Evolutionary conservation across 2,888 invertebrate species (phyloP).

Genomic region (Pachydiplax longipennis): DNA sequence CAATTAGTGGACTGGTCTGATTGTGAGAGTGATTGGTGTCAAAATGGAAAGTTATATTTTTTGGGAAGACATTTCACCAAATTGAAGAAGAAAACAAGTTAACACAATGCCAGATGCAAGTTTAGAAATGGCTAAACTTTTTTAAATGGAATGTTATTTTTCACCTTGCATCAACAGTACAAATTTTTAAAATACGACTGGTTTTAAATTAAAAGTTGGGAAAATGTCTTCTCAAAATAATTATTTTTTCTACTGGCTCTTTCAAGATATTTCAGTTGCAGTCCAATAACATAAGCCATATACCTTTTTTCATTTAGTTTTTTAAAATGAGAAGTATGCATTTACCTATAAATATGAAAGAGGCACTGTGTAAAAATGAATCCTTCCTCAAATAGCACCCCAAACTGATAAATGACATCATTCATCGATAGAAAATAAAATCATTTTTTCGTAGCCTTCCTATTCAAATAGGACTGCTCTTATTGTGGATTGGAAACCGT

Average conservation of each 20-base stretch:
- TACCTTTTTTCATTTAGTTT: constrained; percentile 12
- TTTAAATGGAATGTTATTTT: constrained; percentile 37
- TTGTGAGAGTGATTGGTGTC: constrained; percentile 40
- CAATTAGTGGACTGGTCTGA: constrained; percentile 42
- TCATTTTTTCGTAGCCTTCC: constrained; percentile 16
- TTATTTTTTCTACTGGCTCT: constrained; percentile 37
- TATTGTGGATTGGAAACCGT: constrained; percentile 22
- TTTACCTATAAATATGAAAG: constrained; percentile 40
- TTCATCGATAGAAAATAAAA: constrained; percentile 35
- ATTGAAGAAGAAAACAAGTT: neutral
- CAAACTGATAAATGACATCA: constrained; percentile 40
- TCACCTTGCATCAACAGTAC: constrained; percentile 7
- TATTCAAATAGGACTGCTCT: constrained; percentile 19
- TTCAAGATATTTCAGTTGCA: constrained; percentile 43
- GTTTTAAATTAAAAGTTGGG: neutral
- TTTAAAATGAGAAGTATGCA: constrained; percentile 29
- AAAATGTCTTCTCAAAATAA: constrained; percentile 41
- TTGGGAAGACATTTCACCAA: constrained; percentile 24
- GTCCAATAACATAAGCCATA: constrained; percentile 33
- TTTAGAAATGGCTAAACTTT: neutral
- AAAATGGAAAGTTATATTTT: constrained; percentile 34
- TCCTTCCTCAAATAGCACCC: constrained; percentile 39
- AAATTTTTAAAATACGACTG: neutral
- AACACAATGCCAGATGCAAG: constrained; percentile 32
- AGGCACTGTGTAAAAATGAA: constrained; percentile 34